phyloP scores from a whole-genome alignment of 2,113 vertebrate genomes.

The Petrocephalus zakoni region DNA sequence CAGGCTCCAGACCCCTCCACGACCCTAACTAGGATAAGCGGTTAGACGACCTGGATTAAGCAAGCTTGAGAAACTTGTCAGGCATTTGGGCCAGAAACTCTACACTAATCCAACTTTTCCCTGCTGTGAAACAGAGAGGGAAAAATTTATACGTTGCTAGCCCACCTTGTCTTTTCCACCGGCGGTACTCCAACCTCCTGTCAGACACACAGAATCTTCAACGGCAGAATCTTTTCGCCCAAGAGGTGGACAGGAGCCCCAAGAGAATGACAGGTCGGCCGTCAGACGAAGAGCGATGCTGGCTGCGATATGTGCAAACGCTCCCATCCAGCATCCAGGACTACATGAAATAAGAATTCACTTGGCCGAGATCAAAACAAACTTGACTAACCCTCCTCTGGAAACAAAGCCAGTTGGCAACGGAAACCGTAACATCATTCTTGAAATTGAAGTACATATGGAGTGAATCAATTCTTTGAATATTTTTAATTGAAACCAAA shows the following conservation, averaged over 20 bases:
- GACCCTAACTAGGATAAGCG: not conserved
- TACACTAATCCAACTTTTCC: not conserved
- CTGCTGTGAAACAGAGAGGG: not conserved
- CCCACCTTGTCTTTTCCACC: not conserved
- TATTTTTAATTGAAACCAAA: conserved; percentile 34
- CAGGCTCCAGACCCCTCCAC: not conserved
- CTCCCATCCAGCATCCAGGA: not conserved
- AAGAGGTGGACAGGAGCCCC: not conserved
- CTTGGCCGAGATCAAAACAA: not conserved
- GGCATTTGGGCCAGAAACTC: not conserved
- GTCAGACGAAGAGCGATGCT: not conserved
- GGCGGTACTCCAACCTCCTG: not conserved
- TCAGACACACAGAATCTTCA: not conserved
- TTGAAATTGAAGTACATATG: conserved; percentile 17
- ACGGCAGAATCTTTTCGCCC: not conserved
- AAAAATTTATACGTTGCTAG: not conserved
- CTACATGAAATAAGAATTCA: not conserved
- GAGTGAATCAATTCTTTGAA: not conserved
- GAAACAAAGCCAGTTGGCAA: conserved; percentile 16
- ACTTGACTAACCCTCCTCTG: not conserved
- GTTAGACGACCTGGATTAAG: not conserved
- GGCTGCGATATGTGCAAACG: not conserved
- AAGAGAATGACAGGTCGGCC: not conserved
- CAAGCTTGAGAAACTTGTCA: not conserved
- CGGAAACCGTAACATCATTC: conserved; percentile 16